A percentile compares a stretch with the other conserved stretches of the same genome.
Conservation (phyloP, 2,888 invertebrate species). For the Noctuana brunneofusca region DNA sequence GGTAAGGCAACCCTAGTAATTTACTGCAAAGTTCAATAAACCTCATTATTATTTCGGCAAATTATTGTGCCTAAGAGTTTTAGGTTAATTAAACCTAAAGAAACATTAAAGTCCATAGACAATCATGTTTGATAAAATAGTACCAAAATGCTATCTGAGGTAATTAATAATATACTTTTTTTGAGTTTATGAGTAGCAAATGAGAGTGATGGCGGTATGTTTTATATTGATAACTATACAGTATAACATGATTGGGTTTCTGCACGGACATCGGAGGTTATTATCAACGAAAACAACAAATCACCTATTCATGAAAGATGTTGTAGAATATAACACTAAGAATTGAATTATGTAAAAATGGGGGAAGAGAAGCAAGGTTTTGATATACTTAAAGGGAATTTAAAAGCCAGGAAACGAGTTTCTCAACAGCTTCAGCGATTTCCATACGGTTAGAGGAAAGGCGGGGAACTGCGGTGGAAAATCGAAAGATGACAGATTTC, state of each 20-base stretch:
- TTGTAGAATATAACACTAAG: too few relatives aligned
- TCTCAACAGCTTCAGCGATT: background rate
- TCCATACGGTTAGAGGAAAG: background rate
- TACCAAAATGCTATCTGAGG: too few relatives aligned
- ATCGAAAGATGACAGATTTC: background rate
- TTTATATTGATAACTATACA: too few relatives aligned
- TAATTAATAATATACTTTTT: background rate
- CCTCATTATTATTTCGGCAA: background rate
- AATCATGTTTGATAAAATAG: too few relatives aligned
- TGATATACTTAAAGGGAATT: background rate
- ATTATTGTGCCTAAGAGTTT: background rate
- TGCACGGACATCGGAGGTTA: too few relatives aligned
- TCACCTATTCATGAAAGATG: too few relatives aligned
- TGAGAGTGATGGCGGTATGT: too few relatives aligned
- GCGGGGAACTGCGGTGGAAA: constrained; percentile 9
- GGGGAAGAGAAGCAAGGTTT: background rate
- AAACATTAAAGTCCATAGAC: too few relatives aligned
- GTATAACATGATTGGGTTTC: too few relatives aligned
- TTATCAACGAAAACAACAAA: too few relatives aligned
- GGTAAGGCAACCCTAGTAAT: background rate
- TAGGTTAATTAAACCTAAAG: background rate
- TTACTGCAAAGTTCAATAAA: background rate
- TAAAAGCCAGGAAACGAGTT: background rate
- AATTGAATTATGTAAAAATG: background rate
- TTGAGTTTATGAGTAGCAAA: too few relatives aligned